phyloP scores from a whole-genome alignment of 1,140 invertebrate species.

The Agrypnia vestita region DNA sequence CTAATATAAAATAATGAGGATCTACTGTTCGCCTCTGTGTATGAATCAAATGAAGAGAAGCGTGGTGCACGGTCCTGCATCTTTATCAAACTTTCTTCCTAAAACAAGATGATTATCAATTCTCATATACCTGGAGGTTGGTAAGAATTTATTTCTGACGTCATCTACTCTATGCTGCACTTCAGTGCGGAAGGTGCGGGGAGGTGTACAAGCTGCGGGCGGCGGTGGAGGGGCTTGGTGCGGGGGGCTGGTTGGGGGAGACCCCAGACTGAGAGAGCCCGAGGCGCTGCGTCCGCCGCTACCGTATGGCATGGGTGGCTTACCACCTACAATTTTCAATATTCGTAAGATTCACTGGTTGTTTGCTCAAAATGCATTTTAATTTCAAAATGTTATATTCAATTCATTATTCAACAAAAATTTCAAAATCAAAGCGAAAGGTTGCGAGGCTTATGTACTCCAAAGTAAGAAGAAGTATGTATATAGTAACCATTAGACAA shows the following conservation, averaged over 20 bases:
- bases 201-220: not conserved
- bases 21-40: too few relatives aligned
- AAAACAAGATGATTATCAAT: not conserved
- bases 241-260: conserved; percentile 59
- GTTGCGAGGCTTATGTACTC: conserved; percentile 16
- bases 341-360: not conserved
- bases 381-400: not conserved
- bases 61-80: too few relatives aligned
- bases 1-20: too few relatives aligned
- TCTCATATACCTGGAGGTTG: conserved; percentile 52
- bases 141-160: conserved; percentile 66
- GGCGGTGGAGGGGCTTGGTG: conserved; percentile 59
- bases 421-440: conserved; percentile 14
- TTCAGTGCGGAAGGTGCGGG: conserved; percentile 69
- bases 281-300: conserved; percentile 69
- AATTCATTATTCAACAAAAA: not conserved
- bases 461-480: not conserved
- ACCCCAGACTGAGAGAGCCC: conserved; percentile 70
- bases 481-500: conserved; percentile 7
- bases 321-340: conserved; percentile 67
- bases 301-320: conserved; percentile 76
- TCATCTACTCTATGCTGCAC: conserved; percentile 70
- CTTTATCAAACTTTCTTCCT: too few relatives aligned
- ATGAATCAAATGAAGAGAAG: too few relatives aligned
- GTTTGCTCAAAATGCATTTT: not conserved